Base-by-base conservation (phyloP, 2,888 invertebrate genomes). In the Polymixis flavicincta region DNA sequence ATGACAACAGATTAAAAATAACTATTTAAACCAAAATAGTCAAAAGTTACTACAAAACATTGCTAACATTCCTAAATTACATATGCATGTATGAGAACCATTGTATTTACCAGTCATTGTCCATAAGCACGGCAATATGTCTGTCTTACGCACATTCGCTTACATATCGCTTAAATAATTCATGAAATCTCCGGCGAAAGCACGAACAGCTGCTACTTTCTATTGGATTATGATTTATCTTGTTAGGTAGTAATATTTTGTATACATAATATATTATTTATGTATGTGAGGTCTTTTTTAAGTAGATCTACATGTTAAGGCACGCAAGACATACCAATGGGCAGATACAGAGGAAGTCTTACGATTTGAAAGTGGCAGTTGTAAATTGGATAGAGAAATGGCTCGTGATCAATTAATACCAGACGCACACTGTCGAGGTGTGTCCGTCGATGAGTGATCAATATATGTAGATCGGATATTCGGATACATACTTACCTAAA, bases 161-260 rank as follows among this genome's bases (percentile, higher is more conserved):
- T 37, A 64, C 19, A 54, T 6, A 57, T 17, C 57, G 13, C 67
- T 63, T 86, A 71, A 84, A 86, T 84, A 75, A 84, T 84, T 84
- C 84, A 84, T 86, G 69, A 70, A 74, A 86, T 63, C 66, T 52
- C 60, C 59, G 22, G 8, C 60, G 68, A 71, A 76, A 73, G 65
- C 60, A 71, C 59, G 67, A 73, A 64, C 77, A 84, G 65, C 57
- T 80, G 86, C 37, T 73, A 25, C 68, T n/a, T 60, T 55, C 48
- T 76, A 86, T 77, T 77, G 63, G 71, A 78, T 73, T 80, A 74
- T 73, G 64, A 79, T 85, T 71, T 68, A 75, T 80, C 65, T 86
- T 75, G 77, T 74, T 79, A 74, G 17, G n/a, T 37, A 48, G 17
- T 13, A 77, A 70, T 63, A 64, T 61, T 48, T 0, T 71, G 48